A percentile compares a stretch with the other conserved stretches of the same genome.
phyloP scores from a whole-genome alignment of 2,113 vertebrate genomes.

The Phalacrocorax pelagicus region DNA sequence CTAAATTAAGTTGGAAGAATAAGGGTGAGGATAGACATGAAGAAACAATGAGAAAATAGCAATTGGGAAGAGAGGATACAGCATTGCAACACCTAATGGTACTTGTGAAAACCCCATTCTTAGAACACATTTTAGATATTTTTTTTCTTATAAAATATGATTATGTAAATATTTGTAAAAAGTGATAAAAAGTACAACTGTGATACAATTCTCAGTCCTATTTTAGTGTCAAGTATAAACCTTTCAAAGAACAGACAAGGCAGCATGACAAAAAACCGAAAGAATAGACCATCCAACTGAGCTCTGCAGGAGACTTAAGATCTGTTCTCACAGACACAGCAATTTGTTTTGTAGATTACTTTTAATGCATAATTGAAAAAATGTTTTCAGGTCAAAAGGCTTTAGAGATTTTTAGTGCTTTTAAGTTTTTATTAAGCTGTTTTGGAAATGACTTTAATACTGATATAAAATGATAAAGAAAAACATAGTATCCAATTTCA shows the following conservation, averaged over 20 bases:
- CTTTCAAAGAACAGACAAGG: background rate
- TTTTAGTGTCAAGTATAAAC: background rate
- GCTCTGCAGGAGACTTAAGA: background rate
- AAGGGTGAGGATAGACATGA: background rate
- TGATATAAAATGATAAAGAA: background rate
- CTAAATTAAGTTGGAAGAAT: background rate
- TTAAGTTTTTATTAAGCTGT: background rate
- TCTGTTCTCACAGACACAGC: background rate
- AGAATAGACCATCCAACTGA: background rate
- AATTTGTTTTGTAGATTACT: background rate
- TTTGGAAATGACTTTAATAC: background rate
- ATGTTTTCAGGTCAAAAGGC: background rate
- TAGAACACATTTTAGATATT: background rate
- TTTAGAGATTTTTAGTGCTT: background rate
- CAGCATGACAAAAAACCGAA: background rate
- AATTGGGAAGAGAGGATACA: background rate
- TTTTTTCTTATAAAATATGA: background rate
- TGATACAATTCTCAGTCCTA: background rate
- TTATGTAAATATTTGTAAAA: background rate
- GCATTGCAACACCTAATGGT: background rate
- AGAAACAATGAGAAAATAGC: background rate
- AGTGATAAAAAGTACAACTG: background rate
- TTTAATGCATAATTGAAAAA: background rate
- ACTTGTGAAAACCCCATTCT: background rate
- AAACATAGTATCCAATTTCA: background rate